Evolutionary conservation across 1,140 invertebrate genomes (phyloP).

Genomic region (Plodia interpunctella): DNA sequence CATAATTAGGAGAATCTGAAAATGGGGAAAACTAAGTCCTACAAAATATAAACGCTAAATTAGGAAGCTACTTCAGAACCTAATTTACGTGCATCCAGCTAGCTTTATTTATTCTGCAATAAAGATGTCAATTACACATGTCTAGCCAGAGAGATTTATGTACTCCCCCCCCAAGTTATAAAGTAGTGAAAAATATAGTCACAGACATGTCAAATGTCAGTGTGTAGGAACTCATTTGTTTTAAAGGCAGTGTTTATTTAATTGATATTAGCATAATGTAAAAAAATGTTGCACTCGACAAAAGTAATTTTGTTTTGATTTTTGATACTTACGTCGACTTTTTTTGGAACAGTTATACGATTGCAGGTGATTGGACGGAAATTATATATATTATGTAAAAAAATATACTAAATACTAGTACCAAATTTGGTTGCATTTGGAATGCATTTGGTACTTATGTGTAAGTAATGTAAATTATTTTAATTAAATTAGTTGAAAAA

Average conservation of each 20-base stretch:
- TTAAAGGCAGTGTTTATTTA: neutral
- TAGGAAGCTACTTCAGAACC: conserved; percentile 17
- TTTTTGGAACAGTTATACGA: no score
- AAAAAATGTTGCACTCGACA: no score
- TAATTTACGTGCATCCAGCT: conserved; percentile 23
- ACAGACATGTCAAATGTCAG: conserved; percentile 5
- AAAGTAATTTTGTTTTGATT: no score
- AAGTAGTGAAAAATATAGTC: conserved; percentile 10
- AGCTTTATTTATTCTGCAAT: conserved; percentile 22
- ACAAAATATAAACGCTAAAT: conserved; percentile 18
- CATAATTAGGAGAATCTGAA: conserved; percentile 6
- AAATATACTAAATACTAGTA: no score
- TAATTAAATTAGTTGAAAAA: no score
- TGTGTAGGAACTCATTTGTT: neutral
- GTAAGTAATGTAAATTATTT: no score
- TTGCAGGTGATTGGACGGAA: no score
- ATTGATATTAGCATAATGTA: no score
- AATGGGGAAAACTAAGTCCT: neutral
- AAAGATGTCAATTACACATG: conserved; percentile 24
- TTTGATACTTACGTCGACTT: no score
- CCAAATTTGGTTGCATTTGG: no score
- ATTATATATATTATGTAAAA: no score
- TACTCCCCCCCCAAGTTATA: conserved; percentile 6
- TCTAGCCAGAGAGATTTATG: conserved; percentile 19
- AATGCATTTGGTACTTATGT: no score